Evolutionary conservation across 2,797 vertebrate species (phyloP).

Genomic region (Channa striata): DNA sequence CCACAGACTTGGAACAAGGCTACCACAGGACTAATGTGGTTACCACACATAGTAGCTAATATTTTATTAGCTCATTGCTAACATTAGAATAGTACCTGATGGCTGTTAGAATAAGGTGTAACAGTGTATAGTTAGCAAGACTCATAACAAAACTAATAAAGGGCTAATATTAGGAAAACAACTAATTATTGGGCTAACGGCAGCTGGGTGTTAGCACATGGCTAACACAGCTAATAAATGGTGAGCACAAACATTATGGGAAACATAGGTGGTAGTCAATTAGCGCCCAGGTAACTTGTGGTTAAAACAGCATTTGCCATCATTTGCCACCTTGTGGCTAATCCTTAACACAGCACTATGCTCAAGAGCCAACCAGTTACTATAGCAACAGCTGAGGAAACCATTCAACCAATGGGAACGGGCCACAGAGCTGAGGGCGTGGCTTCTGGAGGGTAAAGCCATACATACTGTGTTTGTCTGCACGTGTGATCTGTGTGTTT

Average conservation of each 20-base stretch:
- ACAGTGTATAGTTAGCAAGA: background rate
- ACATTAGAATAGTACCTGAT: background rate
- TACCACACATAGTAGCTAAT: background rate
- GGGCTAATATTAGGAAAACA: background rate
- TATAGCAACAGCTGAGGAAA: constrained; percentile 11
- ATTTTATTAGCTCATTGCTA: background rate
- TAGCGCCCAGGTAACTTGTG: background rate
- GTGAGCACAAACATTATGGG: background rate
- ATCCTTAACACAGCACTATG: constrained; percentile 1
- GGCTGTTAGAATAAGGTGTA: background rate
- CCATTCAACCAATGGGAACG: constrained; percentile 38
- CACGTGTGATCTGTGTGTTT: constrained; percentile 31
- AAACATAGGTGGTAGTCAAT: too few relatives aligned
- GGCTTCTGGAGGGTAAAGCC: constrained; percentile 72
- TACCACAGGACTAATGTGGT: too few relatives aligned
- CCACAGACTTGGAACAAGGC: too few relatives aligned
- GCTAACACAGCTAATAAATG: background rate
- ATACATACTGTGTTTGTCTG: constrained; percentile 70
- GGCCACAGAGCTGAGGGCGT: constrained; percentile 47
- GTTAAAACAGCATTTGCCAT: background rate
- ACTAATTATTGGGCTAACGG: background rate
- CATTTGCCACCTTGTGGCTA: background rate
- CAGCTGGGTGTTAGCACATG: background rate
- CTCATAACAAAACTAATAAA: background rate
- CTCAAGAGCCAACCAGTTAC: background rate